Conservation (phyloP, 2,888 invertebrate species). For the Zonitis immaculata region DNA sequence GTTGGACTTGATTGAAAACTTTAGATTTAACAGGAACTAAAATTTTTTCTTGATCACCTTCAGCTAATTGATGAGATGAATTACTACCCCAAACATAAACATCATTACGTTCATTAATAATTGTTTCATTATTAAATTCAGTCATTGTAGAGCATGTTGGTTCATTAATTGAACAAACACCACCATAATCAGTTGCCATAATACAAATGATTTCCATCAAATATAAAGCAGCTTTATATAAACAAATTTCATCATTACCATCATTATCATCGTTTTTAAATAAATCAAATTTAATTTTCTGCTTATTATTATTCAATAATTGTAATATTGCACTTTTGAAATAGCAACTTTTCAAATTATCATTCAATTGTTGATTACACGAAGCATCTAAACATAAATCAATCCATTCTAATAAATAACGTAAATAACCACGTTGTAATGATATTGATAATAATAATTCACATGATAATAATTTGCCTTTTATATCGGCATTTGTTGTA, state of each 20-base stretch:
- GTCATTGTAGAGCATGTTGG: conserved; percentile 16
- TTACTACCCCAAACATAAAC: conserved; percentile 64
- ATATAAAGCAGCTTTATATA: conserved; percentile 54
- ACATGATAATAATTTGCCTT: conserved; percentile 46
- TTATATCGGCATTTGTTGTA: conserved; percentile 50
- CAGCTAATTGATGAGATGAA: conserved; percentile 60
- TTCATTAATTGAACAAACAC: conserved; percentile 37
- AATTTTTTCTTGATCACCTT: conserved; percentile 58
- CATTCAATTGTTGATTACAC: conserved; percentile 21
- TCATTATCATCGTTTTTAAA: conserved; percentile 15
- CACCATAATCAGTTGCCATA: conserved; percentile 48
- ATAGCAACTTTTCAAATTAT: conserved; percentile 35
- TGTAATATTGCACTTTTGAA: conserved; percentile 37
- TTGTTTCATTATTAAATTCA: conserved; percentile 30
- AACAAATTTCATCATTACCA: conserved; percentile 28
- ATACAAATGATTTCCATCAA: conserved; percentile 53
- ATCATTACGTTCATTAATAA: conserved; percentile 47
- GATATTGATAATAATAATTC: conserved; percentile 56
- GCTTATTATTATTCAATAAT: conserved; percentile 36
- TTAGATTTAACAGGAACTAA: conserved; percentile 54
- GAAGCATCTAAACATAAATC: conserved; percentile 54
- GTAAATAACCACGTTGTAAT: conserved; percentile 57
- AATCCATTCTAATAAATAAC: conserved; percentile 59
- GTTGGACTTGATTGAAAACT: conserved; percentile 55
- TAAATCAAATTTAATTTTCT: conserved; percentile 22